Percentiles rank a stretch among this genome's conserved stretches.
Evolutionary conservation across 2,888 invertebrate species (phyloP).

Genomic region (Nephrotoma guestfalica): DNA sequence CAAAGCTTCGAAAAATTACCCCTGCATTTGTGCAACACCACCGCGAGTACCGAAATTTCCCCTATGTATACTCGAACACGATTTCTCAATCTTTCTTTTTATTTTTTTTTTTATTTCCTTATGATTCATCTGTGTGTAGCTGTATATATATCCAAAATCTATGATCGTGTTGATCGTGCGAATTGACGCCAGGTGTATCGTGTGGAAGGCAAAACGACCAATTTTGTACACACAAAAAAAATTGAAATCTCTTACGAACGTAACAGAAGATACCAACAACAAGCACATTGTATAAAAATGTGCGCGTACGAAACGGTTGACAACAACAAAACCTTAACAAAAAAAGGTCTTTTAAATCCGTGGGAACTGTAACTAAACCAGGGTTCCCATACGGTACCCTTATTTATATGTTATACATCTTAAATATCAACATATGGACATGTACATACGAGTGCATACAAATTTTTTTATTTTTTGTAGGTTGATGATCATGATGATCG

Average conservation of each 20-base stretch:
- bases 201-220: constrained; percentile 4
- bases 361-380: constrained; percentile 10
- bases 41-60: neutral
- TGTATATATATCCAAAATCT: neutral
- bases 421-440: constrained; percentile 3
- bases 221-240: neutral
- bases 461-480: neutral
- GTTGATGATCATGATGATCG: neutral
- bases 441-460: neutral
- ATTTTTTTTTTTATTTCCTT: neutral
- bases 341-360: constrained; percentile 8
- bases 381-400: constrained; percentile 11
- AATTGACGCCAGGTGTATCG: constrained; percentile 7
- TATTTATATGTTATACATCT: neutral
- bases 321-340: constrained; percentile 1
- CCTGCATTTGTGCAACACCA: neutral
- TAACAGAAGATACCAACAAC: neutral
- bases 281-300: neutral
- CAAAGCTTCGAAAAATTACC: neutral
- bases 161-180: constrained; percentile 5
- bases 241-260: neutral
- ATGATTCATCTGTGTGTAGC: neutral
- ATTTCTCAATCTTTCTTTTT: neutral
- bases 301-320: neutral
- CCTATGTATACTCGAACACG: neutral